phyloP scores from a whole-genome alignment of 2,888 invertebrate genomes.

The Cryptosula pallasiana region DNA sequence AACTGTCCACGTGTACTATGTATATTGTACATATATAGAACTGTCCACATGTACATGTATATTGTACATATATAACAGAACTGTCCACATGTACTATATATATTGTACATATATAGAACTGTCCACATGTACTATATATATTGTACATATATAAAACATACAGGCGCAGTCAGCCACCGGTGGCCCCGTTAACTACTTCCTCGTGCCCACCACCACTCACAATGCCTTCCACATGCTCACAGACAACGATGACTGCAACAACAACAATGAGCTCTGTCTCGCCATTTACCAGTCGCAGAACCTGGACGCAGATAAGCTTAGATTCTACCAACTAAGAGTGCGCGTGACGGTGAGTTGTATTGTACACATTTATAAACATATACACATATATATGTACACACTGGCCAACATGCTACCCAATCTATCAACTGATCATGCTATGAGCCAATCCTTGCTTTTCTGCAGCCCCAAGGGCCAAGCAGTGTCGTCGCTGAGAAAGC shows the following conservation, averaged over 20 bases:
- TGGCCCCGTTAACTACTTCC: conserved; percentile 16
- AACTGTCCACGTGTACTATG: too few species aligned
- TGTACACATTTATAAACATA: too few species aligned
- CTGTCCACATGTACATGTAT: too few species aligned
- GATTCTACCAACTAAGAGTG: conserved; percentile 18
- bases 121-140: neutral
- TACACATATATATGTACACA: too few species aligned
- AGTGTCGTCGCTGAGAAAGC: conserved; percentile 1
- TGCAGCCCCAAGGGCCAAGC: neutral
- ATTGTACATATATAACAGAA: too few species aligned
- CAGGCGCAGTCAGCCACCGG: neutral
- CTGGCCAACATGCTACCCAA: too few species aligned
- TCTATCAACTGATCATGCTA: too few species aligned
- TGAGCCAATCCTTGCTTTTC: too few species aligned
- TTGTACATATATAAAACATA: neutral
- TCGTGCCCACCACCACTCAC: neutral
- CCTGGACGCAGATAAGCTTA: conserved; percentile 13
- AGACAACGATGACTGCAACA: conserved; percentile 14
- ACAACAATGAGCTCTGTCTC: conserved; percentile 16
- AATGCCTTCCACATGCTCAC: conserved; percentile 10
- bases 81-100: too few species aligned
- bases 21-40: too few species aligned
- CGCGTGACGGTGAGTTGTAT: conserved; percentile 6
- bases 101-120: too few species aligned
- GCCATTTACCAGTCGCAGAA: conserved; percentile 16